These are phyloP conservation scores for Pristis pectinata DNA, from an alignment of 2,797 vertebrate genomes.

Conservation along the genomic window DNA sequence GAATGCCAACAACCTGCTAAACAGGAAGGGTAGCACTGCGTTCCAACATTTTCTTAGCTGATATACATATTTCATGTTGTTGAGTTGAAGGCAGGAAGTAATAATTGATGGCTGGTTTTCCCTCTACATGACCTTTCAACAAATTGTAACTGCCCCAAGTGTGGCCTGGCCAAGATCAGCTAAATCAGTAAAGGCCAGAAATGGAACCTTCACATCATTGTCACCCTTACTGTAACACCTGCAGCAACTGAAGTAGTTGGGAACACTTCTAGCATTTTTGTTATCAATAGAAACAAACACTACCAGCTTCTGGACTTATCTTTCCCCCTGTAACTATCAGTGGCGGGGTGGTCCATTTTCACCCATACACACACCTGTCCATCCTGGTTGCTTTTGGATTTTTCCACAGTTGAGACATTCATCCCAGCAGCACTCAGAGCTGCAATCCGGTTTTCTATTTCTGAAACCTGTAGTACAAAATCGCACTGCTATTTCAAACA, in stretches of 20 bases:
- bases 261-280: background rate
- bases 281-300: slow-evolving; percentile 20
- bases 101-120: background rate
- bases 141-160: background rate
- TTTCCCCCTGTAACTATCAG: background rate
- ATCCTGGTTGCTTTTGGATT: slow-evolving; percentile 61
- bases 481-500: slow-evolving; percentile 6
- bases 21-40: background rate
- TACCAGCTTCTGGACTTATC: slow-evolving; percentile 14
- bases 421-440: slow-evolving; percentile 67
- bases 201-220: background rate
- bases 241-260: background rate
- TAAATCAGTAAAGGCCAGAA: background rate
- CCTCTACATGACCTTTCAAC: background rate
- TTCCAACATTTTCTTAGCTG: background rate
- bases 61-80: background rate
- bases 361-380: slow-evolving; percentile 50
- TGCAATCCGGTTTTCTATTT: slow-evolving; percentile 80
- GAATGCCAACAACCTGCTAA: background rate
- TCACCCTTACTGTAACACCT: background rate
- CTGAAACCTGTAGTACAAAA: slow-evolving; percentile 66
- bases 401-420: slow-evolving; percentile 53
- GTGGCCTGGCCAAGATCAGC: background rate
- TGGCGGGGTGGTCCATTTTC: slow-evolving; percentile 46
- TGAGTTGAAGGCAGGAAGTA: background rate